Percentiles rank a stretch among this genome's conserved stretches.
Conservation (phyloP, 1,140 invertebrate genomes). For the Drosophila obscura region DNA sequence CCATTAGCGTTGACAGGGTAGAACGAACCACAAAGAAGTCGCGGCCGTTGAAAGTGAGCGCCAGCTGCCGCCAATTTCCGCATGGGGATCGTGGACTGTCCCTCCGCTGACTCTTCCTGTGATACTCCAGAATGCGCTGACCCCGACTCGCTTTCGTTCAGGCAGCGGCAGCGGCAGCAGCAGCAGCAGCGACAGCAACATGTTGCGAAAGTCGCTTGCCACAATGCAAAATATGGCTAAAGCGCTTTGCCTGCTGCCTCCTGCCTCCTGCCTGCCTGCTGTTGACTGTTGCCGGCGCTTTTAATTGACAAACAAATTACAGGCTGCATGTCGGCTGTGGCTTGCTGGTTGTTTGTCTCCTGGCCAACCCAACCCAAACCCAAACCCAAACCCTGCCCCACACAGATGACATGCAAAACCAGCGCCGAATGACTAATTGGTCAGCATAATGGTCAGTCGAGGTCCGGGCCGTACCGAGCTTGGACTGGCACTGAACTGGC, state of each 20-base stretch:
- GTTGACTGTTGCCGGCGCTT: conserved; percentile 66
- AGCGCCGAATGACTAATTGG: conserved; percentile 77
- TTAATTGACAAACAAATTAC: conserved; percentile 82
- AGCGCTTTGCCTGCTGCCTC: conserved; percentile 45
- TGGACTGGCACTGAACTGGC: conserved; percentile 33
- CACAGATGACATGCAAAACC: conserved; percentile 75
- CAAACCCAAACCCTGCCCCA: conserved; percentile 22
- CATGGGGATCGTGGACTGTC: conserved; percentile 47
- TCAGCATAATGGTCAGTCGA: conserved; percentile 70
- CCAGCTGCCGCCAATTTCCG: conserved; percentile 76
- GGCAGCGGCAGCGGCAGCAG: not conserved
- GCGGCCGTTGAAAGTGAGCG: conserved; percentile 69
- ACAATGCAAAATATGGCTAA: conserved; percentile 69
- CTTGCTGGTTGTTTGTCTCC: conserved; percentile 29
- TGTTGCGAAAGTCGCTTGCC: conserved; percentile 55
- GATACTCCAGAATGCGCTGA: conserved; percentile 38
- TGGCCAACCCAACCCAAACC: conserved; percentile 70
- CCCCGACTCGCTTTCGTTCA: conserved; percentile 65
- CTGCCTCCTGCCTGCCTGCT: conserved; percentile 36
- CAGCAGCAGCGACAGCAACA: conserved; percentile 15
- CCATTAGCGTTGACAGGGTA: conserved; percentile 79
- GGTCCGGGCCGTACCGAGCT: conserved; percentile 20
- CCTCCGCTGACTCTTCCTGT: conserved; percentile 20
- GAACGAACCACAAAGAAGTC: conserved; percentile 79
- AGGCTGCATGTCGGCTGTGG: conserved; percentile 59